Percentiles rank a stretch among this genome's conserved stretches.
These are phyloP conservation scores for Cantharis rufa DNA, from an alignment of 2,888 invertebrate genomes.

Conservation along the genomic window DNA sequence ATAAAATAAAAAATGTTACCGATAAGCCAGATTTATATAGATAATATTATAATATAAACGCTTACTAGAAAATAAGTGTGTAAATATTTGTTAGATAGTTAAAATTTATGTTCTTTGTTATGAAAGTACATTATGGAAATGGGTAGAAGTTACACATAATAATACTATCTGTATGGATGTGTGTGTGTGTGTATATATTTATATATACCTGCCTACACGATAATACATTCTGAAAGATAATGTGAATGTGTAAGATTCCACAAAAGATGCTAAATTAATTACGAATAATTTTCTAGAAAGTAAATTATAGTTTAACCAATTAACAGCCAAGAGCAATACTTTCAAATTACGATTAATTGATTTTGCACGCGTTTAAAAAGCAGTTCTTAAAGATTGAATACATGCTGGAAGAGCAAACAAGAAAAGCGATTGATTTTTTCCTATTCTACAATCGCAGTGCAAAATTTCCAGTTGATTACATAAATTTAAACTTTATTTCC, in stretches of 20 bases:
- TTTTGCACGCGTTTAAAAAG: background rate
- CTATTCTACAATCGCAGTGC: background rate
- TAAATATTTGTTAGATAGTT: background rate
- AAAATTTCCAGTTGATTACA: background rate
- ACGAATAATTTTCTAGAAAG: background rate
- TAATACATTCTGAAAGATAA: background rate
- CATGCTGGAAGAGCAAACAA: background rate
- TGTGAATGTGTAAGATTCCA: background rate
- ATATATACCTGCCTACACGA: background rate
- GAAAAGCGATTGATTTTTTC: background rate
- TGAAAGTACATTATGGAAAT: background rate
- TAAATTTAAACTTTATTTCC: background rate
- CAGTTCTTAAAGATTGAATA: background rate
- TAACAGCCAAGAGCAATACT: background rate
- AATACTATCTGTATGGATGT: too few species aligned
- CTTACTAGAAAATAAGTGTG: background rate
- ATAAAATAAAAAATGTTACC: background rate
- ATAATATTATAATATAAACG: background rate
- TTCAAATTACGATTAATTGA: background rate
- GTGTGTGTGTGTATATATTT: too few species aligned
- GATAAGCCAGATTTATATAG: background rate
- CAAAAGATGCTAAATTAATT: background rate
- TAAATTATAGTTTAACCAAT: background rate
- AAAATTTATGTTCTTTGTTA: background rate
- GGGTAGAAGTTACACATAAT: background rate